Evolutionary conservation across 2,888 invertebrate genomes (phyloP).

Genomic region (Axea sp.): DNA sequence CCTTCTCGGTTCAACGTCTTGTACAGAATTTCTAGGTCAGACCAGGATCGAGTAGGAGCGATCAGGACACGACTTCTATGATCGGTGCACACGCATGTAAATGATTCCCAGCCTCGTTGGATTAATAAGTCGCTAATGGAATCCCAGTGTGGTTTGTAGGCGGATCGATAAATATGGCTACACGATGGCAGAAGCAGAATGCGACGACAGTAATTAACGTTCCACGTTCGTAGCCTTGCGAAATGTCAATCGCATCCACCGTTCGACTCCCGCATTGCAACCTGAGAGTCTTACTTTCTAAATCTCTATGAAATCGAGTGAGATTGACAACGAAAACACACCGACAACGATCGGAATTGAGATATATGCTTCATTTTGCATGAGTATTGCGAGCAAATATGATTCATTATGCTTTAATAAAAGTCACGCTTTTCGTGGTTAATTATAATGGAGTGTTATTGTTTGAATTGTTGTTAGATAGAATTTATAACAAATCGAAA

Average conservation of each 20-base stretch:
- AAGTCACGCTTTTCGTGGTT: constrained; percentile 2
- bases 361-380: constrained; percentile 45
- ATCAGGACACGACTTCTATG: constrained; percentile 41
- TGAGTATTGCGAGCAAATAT: constrained; percentile 18
- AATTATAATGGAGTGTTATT: constrained; percentile 26
- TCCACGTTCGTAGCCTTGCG: constrained; percentile 53
- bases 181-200: constrained; percentile 62
- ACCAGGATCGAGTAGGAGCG: constrained; percentile 48
- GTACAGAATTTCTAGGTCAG: constrained; percentile 61
- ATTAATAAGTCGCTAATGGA: constrained; percentile 76
- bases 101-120: constrained; percentile 54
- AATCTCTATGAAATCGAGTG: constrained; percentile 58
- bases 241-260: constrained; percentile 63
- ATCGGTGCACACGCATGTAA: constrained; percentile 54
- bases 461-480: constrained; percentile 7
- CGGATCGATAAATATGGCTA: constrained; percentile 71
- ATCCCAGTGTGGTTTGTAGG: constrained; percentile 71
- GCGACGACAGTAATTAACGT: constrained; percentile 66
- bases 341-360: constrained; percentile 39
- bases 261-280: constrained; percentile 50
- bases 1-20: constrained; percentile 58
- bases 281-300: constrained; percentile 50
- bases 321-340: constrained; percentile 43
- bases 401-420: constrained; percentile 24
- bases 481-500: too few species aligned